Base-by-base conservation (phyloP, 2,888 invertebrate genomes). In the Clostera curtula region DNA sequence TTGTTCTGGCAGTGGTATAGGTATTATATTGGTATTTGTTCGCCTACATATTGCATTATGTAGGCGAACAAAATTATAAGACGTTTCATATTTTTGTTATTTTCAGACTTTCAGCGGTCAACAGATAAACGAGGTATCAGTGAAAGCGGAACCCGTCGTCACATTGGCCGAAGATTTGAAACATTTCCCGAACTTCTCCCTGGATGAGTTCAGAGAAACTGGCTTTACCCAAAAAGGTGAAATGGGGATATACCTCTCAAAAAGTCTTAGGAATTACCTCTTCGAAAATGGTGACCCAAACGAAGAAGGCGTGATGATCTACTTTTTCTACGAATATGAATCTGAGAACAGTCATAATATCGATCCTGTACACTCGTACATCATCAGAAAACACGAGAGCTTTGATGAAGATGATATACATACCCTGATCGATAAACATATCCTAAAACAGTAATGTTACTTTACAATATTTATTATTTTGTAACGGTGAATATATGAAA, bases 231-330 rank as follows among this genome's bases (percentile, higher is more conserved):
- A 36, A 5, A 25, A 42, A 2, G 59, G 50, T 0, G 29, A 56
- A 29, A 23, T 51, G 0, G 65, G 60, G 2, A 43, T 56, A 10
- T 70, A 60, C 29, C 4, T 63, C 3, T 64, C 71, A 0, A 43
- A 48, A 5, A 60, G 54, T 23, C 25, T 70, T 1, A 36, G 55
- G 1, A 41, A 63, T 6, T 68, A 49, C 27, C 30, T 66, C 1
- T 47, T 42, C 12, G 39, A 48, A 2, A 27, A 38, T 3, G 60
- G 55, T 0, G 32, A 49, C 3, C 42, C 52, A 0, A 19, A 28
- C 1, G 63, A 60, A 1, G 61, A 68, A 37, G 68, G 58, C 1
- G 24, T 55, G 0, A 19, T 64, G 1, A 8, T 70, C n/a, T n/a
- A n/a, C n/a, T n/a, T n/a, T n/a, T n/a, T n/a, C n/a, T n/a, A n/a